Base-by-base conservation (phyloP, 2,888 invertebrate species). In the Therioaphis trifolii region DNA sequence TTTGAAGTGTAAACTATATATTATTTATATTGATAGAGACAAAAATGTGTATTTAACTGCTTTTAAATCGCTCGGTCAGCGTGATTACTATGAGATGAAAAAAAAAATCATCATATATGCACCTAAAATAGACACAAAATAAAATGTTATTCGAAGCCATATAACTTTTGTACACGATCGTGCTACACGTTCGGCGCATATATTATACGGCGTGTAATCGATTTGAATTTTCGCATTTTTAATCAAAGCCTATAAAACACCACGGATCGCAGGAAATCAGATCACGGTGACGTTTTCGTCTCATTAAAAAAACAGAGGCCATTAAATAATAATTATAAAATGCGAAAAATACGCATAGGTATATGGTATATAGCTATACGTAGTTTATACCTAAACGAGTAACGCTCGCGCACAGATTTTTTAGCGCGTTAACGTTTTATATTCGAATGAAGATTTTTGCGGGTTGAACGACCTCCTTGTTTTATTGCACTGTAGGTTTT, bases 391-490 rank as follows among this genome's bases (percentile, higher is more conserved):
- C 14, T 49, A 49, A 14, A 15, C 12, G 46, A 2, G 15, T 7
- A 9, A n/a, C 9, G 12, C n/a, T 9, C 18, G 55, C 21, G 9
- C 55, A 9, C 21, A n/a, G 55, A n/a, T 55, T 55, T 75, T n/a
- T 0, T 58, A 43, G 43, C 24, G 18, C 3, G 63, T 61, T 7
- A 5, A 21, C 61, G 76, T 46, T 61, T 76, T 46, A 61, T 76
- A 61, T 63, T 29, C 21, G 27, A 29, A 27, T 63, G 63, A 63
- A 63, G 46, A 76, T 76, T 75, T 58, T 46, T 61, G 29, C 49
- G 46, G 63, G 76, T 76, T 76, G 61, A 76, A 76, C 76, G 61
- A 76, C 63, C 76, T 63, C n/a, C n/a, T n/a, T n/a, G 63, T 76
- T 76, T 29, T 76, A 76, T 76, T 43, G 75, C 46, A 27, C 61